Base-by-base conservation (phyloP, 2,888 invertebrate species). In the Spicauda simplicius region DNA sequence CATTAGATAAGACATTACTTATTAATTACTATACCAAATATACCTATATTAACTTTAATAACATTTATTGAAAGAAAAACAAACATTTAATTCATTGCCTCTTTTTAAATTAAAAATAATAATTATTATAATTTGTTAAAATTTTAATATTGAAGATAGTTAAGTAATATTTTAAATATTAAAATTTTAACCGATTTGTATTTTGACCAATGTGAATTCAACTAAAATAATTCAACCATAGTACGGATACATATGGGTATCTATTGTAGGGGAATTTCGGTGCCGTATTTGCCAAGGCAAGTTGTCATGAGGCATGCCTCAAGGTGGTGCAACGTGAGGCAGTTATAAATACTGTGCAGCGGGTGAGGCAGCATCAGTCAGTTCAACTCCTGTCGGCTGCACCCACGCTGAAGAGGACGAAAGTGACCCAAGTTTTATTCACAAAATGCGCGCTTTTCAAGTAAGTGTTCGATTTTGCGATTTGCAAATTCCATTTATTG, bases 371-470 rank as follows among this genome's bases (percentile, higher is more conserved):
- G 77, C 76, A 82, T 69, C 86, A 90, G 90, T 89, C 87, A 93
- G 91, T 93, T 92, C 90, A 73, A 77, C 80, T 93, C 90, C 91
- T 91, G 91, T 90, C 90, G 80, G 84, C 80, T 66, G 37, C 33
- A 61, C 25, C 50, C 69, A 30, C 68, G 84, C 87, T 86, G 90
- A 92, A 93, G 89, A 92, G 90, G 92, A 90, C 83, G 91, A 89
- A 91, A 93, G 92, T 93, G 91, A 88, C 84, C 74, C 70, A 25
- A 25, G 25, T 25, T 4, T 25, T 25, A 68, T 71, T 33, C 67
- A 68, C 71, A 89, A 81, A 80, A 93, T 93, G 93, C 87, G 84
- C 82, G 78, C 83, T 70, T 85, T 85, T 72, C 91, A 93, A 88
- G 93, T 93, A 89, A 93, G 93, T 90, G 20, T 52, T 56, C 68